Conservation (phyloP, 2,888 invertebrate genomes). For the Drosophila sordidapex region DNA sequence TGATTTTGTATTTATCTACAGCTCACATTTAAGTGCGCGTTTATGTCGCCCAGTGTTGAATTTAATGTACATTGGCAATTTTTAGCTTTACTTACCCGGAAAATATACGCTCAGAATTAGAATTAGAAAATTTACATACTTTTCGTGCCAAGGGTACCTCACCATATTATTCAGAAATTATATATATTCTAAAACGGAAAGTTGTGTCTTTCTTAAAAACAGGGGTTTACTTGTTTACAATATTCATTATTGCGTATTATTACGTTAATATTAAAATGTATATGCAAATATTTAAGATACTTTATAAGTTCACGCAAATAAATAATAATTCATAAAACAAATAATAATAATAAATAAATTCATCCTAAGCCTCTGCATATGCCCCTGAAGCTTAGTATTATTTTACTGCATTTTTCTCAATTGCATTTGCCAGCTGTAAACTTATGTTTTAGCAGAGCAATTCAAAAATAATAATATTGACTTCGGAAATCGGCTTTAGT, state of each 20-base stretch:
- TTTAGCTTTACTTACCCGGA: neutral
- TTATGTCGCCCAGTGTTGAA: conserved; percentile 41
- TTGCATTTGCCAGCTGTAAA: conserved; percentile 12
- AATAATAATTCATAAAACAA: neutral
- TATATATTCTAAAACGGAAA: too few relatives aligned
- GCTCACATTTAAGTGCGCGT: conserved; percentile 38
- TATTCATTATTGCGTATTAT: neutral
- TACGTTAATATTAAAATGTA: neutral
- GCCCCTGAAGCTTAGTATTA: neutral
- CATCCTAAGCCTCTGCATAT: neutral
- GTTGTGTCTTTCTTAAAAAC: neutral
- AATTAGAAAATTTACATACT: neutral
- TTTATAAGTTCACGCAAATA: neutral
- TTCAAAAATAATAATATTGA: conserved; percentile 10
- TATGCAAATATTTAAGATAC: neutral
- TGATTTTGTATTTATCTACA: conserved; percentile 19
- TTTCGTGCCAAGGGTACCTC: too few relatives aligned
- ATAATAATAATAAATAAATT: neutral
- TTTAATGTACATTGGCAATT: conserved; percentile 12
- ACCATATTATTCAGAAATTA: neutral
- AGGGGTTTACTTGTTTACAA: neutral
- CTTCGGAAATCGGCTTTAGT: neutral
- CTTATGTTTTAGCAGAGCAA: conserved; percentile 34
- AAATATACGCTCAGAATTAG: neutral
- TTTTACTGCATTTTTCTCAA: conserved; percentile 3